Evolutionary conservation across 2,113 vertebrate genomes (phyloP).

Genomic region (Gallinago undulata): DNA sequence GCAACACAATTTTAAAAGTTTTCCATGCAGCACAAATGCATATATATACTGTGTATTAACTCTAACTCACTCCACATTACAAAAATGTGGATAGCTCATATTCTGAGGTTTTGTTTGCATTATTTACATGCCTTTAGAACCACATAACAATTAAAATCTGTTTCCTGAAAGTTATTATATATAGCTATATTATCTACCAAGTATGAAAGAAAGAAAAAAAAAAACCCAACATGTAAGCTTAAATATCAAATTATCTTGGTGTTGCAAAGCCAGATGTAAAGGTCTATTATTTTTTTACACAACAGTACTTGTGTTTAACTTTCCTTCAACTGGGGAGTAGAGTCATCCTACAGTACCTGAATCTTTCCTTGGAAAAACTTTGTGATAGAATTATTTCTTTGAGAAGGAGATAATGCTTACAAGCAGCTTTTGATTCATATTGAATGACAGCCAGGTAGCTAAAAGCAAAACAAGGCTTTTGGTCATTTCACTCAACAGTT

Average conservation of each 20-base stretch:
- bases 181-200: background rate
- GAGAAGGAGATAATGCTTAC: background rate
- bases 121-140: background rate
- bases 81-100: background rate
- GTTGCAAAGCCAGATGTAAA: background rate
- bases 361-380: background rate
- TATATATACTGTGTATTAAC: background rate
- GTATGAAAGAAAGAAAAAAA: background rate
- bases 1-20: background rate
- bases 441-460: background rate
- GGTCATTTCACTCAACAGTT: background rate
- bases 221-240: background rate
- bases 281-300: background rate
- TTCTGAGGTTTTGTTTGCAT: background rate
- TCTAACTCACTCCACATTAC: background rate
- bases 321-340: background rate
- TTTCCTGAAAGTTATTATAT: background rate
- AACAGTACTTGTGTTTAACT: background rate
- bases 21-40: background rate
- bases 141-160: background rate
- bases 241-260: background rate
- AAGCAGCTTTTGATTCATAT: background rate
- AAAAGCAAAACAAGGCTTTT: background rate
- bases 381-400: background rate
- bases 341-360: background rate